phyloP scores from a whole-genome alignment of 2,888 invertebrate genomes.

The Protonemura montana region DNA sequence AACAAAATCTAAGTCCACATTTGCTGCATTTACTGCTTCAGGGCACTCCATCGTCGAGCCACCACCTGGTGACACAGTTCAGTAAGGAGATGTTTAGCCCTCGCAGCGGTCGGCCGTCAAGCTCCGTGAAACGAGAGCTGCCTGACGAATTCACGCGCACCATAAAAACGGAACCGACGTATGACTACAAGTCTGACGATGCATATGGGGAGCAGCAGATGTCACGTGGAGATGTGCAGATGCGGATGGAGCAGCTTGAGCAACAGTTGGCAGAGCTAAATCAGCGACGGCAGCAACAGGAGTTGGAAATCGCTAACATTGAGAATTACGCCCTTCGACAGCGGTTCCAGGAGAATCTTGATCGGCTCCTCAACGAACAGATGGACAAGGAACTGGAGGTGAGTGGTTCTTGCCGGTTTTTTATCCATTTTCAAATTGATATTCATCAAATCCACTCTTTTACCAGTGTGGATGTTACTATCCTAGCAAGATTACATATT shows the following conservation, averaged over 20 bases:
- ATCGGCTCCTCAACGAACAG: conserved; percentile 77
- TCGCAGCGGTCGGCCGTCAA: conserved; percentile 33
- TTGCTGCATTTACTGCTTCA: background rate
- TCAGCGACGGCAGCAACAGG: conserved; percentile 77
- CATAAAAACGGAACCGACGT: conserved; percentile 43
- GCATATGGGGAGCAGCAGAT: conserved; percentile 14
- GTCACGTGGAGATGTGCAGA: conserved; percentile 3
- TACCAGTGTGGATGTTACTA: no score
- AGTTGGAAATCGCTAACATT: conserved; percentile 82
- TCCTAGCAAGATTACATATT: no score
- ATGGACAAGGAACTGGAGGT: conserved; percentile 70
- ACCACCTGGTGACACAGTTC: conserved; percentile 67
- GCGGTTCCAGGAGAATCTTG: conserved; percentile 82
- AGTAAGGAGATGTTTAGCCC: conserved; percentile 67
- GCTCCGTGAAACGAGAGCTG: conserved; percentile 34
- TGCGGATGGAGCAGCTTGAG: conserved; percentile 74
- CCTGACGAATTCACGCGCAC: conserved; percentile 30
- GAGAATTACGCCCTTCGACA: conserved; percentile 84
- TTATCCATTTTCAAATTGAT: background rate
- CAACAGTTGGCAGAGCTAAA: conserved; percentile 79
- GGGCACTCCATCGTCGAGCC: conserved; percentile 37
- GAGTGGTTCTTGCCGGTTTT: background rate
- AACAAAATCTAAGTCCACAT: no score
- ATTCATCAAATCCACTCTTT: no score
- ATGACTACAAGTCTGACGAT: conserved; percentile 47